These are phyloP conservation scores for Geotrypetes seraphini DNA, from an alignment of 2,797 vertebrate species.

Conservation along the genomic window DNA sequence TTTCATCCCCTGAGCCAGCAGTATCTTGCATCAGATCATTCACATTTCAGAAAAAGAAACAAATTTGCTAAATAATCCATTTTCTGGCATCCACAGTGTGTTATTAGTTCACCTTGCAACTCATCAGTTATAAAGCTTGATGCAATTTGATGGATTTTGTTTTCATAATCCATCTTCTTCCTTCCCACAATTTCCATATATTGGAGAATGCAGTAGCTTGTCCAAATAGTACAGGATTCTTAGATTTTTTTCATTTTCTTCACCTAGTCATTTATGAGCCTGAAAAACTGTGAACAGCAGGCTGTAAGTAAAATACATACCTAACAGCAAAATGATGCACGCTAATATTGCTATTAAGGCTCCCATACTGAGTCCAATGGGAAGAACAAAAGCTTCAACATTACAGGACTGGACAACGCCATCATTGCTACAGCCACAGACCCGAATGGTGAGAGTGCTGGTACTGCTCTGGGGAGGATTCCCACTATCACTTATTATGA, in stretches of 20 bases:
- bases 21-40: background rate
- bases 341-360: slow-evolving; percentile 94
- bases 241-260: accelerated
- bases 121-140: background rate
- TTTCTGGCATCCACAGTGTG: background rate
- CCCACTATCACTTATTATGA: slow-evolving; percentile 87
- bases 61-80: background rate
- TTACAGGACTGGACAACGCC: slow-evolving; percentile 90
- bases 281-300: background rate
- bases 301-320: slow-evolving; percentile 49
- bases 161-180: background rate
- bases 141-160: background rate
- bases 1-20: background rate
- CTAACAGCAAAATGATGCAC: slow-evolving; percentile 88
- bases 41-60: background rate
- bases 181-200: background rate
- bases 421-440: slow-evolving; percentile 89
- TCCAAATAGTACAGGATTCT: background rate
- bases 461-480: slow-evolving; percentile 94
- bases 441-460: slow-evolving; percentile 90
- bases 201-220: background rate
- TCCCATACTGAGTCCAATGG: slow-evolving; percentile 95
- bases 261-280: background rate
- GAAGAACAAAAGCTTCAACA: slow-evolving; percentile 87
- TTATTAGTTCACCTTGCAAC: background rate